These are phyloP conservation scores for Stigmatopora nigra DNA, from an alignment of 2,113 vertebrate genomes.

Conservation along the genomic window DNA sequence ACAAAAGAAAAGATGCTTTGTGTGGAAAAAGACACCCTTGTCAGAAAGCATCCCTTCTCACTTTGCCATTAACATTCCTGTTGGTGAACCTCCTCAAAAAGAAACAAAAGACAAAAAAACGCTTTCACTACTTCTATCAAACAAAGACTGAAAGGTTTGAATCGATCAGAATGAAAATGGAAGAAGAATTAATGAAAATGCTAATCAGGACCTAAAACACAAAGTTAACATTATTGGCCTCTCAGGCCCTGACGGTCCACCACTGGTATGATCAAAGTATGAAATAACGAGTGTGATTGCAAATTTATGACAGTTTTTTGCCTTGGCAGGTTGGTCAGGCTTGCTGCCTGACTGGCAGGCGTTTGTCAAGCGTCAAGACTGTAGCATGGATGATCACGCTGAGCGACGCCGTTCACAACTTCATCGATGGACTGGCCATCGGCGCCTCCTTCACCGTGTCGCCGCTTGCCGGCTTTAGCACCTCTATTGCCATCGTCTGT, in stretches of 20 bases:
- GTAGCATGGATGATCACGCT: slow-evolving; percentile 96
- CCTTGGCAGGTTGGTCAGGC: slow-evolving; percentile 18
- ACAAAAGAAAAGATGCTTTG: slow-evolving; percentile 59
- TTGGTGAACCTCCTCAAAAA: too few species aligned
- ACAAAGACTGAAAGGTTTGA: too few species aligned
- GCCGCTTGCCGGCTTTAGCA: slow-evolving; percentile 85
- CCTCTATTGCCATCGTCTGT: slow-evolving; percentile 89
- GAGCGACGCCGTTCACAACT: slow-evolving; percentile 90
- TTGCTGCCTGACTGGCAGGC: slow-evolving; percentile 70
- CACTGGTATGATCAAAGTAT: too few species aligned
- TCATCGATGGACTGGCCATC: slow-evolving; percentile 93
- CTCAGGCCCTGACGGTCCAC: too few species aligned
- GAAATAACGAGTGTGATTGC: too few species aligned
- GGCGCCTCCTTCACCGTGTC: slow-evolving; percentile 92
- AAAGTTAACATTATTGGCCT: too few species aligned
- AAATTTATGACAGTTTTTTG: too few species aligned
- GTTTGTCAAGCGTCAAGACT: slow-evolving; percentile 77
- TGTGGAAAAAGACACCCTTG: slow-evolving; percentile 17
- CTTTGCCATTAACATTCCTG: slow-evolving; percentile 15
- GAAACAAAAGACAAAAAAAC: too few species aligned
- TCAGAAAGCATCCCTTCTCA: slow-evolving; percentile 23
- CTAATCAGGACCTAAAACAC: too few species aligned
- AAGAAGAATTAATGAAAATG: too few species aligned
- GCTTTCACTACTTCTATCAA: too few species aligned
- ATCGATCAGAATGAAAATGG: too few species aligned